These are phyloP conservation scores for Drepana arcuata DNA, from an alignment of 1,140 invertebrate species.

Conservation along the genomic window DNA sequence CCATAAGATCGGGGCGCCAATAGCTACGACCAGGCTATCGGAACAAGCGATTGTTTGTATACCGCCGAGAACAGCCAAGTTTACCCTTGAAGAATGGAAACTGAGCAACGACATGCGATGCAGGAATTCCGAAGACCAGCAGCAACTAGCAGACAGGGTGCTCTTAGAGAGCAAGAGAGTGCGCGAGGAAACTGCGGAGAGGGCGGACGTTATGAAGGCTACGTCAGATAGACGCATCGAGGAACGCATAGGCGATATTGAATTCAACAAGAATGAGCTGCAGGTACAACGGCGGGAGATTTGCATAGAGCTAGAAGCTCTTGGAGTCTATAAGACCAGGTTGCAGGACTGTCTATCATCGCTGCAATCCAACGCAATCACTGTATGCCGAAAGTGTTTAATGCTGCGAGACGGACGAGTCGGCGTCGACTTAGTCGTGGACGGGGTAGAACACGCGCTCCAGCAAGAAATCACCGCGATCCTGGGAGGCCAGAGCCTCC, in stretches of 20 bases:
- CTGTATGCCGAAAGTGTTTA: conserved; percentile 80
- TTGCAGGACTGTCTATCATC: conserved; percentile 78
- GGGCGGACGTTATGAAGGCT: conserved; percentile 77
- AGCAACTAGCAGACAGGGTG: conserved; percentile 80
- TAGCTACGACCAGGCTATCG: conserved; percentile 45
- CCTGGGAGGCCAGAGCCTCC: conserved; percentile 72
- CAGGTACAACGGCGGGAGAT: conserved; percentile 82
- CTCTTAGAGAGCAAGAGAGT: conserved; percentile 76
- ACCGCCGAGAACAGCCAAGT: conserved; percentile 73
- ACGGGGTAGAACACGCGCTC: conserved; percentile 79
- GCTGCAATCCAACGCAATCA: conserved; percentile 76
- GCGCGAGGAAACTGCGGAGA: conserved; percentile 77
- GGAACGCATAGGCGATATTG: conserved; percentile 86
- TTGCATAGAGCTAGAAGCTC: conserved; percentile 80
- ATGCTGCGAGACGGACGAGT: conserved; percentile 79
- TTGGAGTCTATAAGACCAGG: conserved; percentile 79
- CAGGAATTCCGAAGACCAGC: conserved; percentile 79
- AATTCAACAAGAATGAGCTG: conserved; percentile 86
- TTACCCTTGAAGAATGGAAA: conserved; percentile 81
- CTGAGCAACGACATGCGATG: conserved; percentile 77
- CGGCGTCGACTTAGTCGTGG: conserved; percentile 85
- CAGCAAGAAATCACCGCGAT: conserved; percentile 71
- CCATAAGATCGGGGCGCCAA: conserved; percentile 47
- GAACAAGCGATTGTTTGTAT: conserved; percentile 66
- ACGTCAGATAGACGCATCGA: conserved; percentile 81